These are phyloP conservation scores for Scotopteryx bipunctaria DNA, from an alignment of 2,888 invertebrate species.

Conservation along the genomic window DNA sequence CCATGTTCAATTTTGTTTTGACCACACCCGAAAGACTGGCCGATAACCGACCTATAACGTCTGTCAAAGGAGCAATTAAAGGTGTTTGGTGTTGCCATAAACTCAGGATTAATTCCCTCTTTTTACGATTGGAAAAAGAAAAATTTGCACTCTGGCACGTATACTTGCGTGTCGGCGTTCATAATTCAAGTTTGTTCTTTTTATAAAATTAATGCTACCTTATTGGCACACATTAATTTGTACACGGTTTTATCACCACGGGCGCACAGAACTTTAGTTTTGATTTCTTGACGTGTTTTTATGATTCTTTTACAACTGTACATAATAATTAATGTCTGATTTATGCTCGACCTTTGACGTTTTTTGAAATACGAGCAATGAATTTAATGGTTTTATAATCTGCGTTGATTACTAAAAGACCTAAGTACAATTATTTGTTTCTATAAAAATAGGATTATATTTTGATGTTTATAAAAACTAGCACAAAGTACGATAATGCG, in stretches of 20 bases:
- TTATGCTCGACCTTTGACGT: constrained; percentile 52
- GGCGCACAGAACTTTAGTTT: constrained; percentile 42
- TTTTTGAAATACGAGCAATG: constrained; percentile 46
- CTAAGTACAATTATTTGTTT: neutral
- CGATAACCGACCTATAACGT: constrained; percentile 69
- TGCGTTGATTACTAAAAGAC: constrained; percentile 39
- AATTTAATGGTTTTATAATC: constrained; percentile 58
- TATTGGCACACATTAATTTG: constrained; percentile 55
- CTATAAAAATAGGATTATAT: neutral
- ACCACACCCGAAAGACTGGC: constrained; percentile 71
- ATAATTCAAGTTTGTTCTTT: constrained; percentile 51
- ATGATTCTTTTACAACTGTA: constrained; percentile 52
- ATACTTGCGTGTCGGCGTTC: constrained; percentile 54
- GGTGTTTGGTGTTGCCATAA: constrained; percentile 72
- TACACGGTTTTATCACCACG: constrained; percentile 47
- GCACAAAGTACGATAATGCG: neutral
- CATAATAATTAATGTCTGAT: constrained; percentile 58
- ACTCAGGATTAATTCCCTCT: constrained; percentile 65
- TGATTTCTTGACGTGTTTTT: constrained; percentile 49
- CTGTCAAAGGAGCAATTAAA: constrained; percentile 83
- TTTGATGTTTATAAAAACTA: constrained; percentile 6
- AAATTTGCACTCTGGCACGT: constrained; percentile 52
- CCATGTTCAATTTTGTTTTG: constrained; percentile 68
- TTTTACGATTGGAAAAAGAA: constrained; percentile 53
- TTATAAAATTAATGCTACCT: constrained; percentile 54